A percentile compares a stretch with the other conserved stretches of the same genome.
phyloP scores from a whole-genome alignment of 2,888 invertebrate species.

The Dimorphilus gyrociliatus region DNA sequence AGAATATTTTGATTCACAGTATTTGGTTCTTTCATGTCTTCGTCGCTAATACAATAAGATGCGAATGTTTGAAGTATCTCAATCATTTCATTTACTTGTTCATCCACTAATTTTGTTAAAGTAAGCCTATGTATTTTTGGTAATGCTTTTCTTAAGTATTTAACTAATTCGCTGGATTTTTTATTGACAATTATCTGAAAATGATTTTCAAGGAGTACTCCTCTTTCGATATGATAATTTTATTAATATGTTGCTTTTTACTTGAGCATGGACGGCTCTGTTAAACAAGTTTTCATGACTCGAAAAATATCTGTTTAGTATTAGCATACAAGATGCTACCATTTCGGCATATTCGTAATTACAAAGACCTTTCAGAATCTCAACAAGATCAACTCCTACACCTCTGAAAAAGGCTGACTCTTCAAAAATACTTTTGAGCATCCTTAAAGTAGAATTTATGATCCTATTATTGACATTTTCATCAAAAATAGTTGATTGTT shows the following conservation, averaged over 20 bases:
- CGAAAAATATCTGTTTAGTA: constrained; percentile 26
- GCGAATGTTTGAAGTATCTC: constrained; percentile 16
- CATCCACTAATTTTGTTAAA: constrained; percentile 18
- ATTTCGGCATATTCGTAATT: constrained; percentile 30
- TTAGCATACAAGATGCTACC: constrained; percentile 25
- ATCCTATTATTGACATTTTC: too few species aligned
- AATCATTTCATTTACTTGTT: constrained; percentile 15
- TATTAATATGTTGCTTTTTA: too few species aligned
- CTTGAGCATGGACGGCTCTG: constrained; percentile 26
- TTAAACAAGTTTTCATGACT: constrained; percentile 22
- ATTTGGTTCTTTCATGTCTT: too few species aligned
- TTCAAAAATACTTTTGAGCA: too few species aligned
- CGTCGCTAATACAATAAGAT: too few species aligned
- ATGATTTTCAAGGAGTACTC: too few species aligned
- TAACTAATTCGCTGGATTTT: constrained; percentile 15
- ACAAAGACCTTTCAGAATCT: constrained; percentile 22
- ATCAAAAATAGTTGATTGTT: constrained; percentile 3
- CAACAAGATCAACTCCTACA: too few species aligned
- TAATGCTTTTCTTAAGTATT: constrained; percentile 14
- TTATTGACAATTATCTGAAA: constrained; percentile 27
- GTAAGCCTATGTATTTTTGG: constrained; percentile 17
- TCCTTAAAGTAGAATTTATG: too few species aligned
- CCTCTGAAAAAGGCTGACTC: too few species aligned
- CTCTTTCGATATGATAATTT: too few species aligned
- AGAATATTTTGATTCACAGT: too few species aligned